phyloP scores from a whole-genome alignment of 2,797 vertebrate genomes.

The Hylomyscus alleni region DNA sequence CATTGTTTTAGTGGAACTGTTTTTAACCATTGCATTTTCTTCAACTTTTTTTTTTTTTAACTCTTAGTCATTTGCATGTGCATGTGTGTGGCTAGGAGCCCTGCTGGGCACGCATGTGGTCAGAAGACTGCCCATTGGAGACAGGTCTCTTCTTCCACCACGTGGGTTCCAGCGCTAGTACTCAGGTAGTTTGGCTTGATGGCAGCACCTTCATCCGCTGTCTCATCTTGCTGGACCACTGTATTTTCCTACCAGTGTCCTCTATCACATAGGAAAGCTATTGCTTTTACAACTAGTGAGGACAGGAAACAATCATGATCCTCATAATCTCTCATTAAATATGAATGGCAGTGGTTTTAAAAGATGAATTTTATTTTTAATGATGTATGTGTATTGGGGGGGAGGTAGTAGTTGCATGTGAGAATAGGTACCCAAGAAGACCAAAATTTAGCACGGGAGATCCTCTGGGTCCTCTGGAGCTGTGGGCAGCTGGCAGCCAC shows the following conservation, averaged over 20 bases:
- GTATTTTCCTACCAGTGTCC: background rate
- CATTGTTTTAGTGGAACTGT: background rate
- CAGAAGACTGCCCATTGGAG: background rate
- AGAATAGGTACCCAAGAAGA: background rate
- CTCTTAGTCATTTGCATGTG: background rate
- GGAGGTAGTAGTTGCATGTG: background rate
- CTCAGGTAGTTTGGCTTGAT: too few species aligned
- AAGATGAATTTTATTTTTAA: background rate
- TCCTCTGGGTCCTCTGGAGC: background rate
- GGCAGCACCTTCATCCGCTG: background rate
- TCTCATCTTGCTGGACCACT: background rate
- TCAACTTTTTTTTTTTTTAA: background rate
- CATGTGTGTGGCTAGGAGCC: too few species aligned
- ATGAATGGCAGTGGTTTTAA: background rate
- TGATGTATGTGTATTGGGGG: background rate
- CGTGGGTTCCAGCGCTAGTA: background rate
- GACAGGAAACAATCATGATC: background rate
- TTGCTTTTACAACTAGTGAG: background rate
- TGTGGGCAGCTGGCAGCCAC: background rate
- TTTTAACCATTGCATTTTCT: conserved; percentile 1
- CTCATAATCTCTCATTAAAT: background rate
- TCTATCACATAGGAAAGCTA: background rate
- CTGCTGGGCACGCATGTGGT: background rate
- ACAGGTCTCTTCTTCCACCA: background rate
- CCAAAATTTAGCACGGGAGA: background rate